Base-by-base conservation (phyloP, 2,113 vertebrate genomes). In the Tapirus terrestris region DNA sequence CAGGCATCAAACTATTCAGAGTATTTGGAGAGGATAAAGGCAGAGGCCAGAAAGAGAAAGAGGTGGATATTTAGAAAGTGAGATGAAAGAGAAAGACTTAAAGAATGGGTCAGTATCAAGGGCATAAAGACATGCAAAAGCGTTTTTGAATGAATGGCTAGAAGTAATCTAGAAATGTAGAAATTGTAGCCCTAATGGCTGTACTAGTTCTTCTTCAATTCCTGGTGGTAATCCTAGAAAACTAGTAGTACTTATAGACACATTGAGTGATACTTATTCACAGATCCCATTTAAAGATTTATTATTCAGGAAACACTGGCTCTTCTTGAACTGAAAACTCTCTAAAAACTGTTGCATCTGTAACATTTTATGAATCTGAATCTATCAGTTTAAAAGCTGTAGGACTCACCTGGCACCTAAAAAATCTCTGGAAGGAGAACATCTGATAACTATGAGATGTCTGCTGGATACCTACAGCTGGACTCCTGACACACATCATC, bases 61-160 rank as follows among this genome's bases (percentile, higher is more conserved):
- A 60, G 31, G 31, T 63, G 11, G 43, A 58, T 1, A 0, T 56
- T 23, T 58, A 83, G 33, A 51, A 51, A 76, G 10, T 51, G 31
- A 33, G 2, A 53, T 12, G 39, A 77, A 72, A 29, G 17, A 72
- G 82, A 43, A 33, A 17, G 2, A n/a, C 4, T 43, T 17, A 27
- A 8, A 14, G 18, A 67, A 8, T 9, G 51, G 20, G 31, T 61
- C 10, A 1, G 1, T 20, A 13, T 12, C 2, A 3, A 12, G 21
- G 39, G 11, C 43, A 25, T 12, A 27, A 68, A 23, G 31, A 27
- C 3, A 4, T 7, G 13, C n/a, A n/a, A n/a, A n/a, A n/a, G n/a
- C n/a, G n/a, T n/a, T n/a, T n/a, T n/a, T n/a, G n/a, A n/a, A n/a
- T n/a, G n/a, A n/a, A n/a, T n/a, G n/a, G n/a, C 20, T 61, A 13